Base-by-base conservation (phyloP, 2,888 invertebrate species). In the Cylloceria caligata region DNA sequence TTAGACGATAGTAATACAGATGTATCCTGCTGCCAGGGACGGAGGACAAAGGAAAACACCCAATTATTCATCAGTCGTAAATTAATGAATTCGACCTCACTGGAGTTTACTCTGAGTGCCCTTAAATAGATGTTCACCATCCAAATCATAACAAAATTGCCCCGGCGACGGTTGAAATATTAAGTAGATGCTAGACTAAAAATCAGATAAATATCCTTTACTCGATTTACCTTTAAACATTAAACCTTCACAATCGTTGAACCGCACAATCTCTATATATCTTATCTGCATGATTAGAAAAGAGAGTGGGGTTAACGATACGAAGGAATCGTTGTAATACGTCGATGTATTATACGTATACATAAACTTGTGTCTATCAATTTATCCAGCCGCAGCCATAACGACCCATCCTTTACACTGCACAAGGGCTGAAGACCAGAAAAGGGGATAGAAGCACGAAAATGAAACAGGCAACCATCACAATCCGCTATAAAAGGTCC, bases 301-400 rank as follows among this genome's bases (percentile, higher is more conserved):
- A 34, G 39, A 19, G 39, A 64, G 16, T 55, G 39, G 13, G 34
- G 73, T 74, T 73, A 42, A 73, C 42, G 68, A 67, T 55, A 47
- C 47, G 49, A 39, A 68, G 5, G 16, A 13, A 57, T 42, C n/a
- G 21, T 30, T 30, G 19, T 9, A 55, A 60, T 36, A 60, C 27
- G 5, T 27, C 34, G 19, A 19, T 24, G 16, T n/a, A n/a, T n/a
- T n/a, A n/a, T n/a, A n/a, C n/a, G 27, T 24, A 4, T 3, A n/a
- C 27, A 16, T n/a, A 19, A n/a, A 49, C 6, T 6, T 68, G 19
- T 52, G 19, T 69, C 36, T 39, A 39, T 7, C 2, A 24, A 24
- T 39, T 16, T 74, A 9, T 36, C 3, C 57, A 64, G 30, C 39
- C 55, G 27, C 52, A 39, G 11, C 11, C 39, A 13, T 55, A 6